These are phyloP conservation scores for Amphipyra berbera DNA, from an alignment of 2,888 invertebrate genomes.

Conservation along the genomic window DNA sequence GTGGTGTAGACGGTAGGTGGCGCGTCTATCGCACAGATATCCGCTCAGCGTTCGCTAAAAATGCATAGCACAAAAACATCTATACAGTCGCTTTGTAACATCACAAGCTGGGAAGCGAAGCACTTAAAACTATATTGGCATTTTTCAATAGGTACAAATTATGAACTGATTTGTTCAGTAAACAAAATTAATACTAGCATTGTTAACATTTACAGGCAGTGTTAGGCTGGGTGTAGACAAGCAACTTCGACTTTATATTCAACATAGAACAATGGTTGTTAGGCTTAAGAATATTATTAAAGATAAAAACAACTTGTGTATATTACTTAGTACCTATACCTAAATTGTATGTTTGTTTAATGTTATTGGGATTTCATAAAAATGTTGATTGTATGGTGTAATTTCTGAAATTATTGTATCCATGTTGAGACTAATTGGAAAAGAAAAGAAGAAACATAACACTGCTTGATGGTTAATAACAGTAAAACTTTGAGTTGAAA, in stretches of 20 bases:
- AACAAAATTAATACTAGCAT: slow-evolving; percentile 42
- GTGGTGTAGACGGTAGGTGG: slow-evolving; percentile 35
- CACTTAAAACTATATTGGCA: slow-evolving; percentile 64
- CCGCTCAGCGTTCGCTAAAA: slow-evolving; percentile 41
- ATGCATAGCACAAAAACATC: slow-evolving; percentile 46
- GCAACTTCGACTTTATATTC: slow-evolving; percentile 17
- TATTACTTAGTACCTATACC: too few relatives aligned
- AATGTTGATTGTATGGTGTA: too few relatives aligned
- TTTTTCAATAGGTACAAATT: slow-evolving; percentile 55
- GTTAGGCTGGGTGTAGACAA: slow-evolving; percentile 23
- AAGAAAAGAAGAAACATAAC: too few relatives aligned
- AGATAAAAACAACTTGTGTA: too few relatives aligned
- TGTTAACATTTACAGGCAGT: slow-evolving; percentile 49
- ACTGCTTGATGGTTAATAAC: too few relatives aligned
- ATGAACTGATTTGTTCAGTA: slow-evolving; percentile 42
- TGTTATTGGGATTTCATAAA: too few relatives aligned
- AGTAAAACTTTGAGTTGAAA: too few relatives aligned
- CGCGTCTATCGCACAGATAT: slow-evolving; percentile 13
- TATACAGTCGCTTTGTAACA: slow-evolving; percentile 54
- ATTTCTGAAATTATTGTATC: too few relatives aligned
- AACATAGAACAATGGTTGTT: slow-evolving; percentile 15
- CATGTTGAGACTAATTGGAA: too few relatives aligned
- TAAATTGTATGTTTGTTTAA: too few relatives aligned
- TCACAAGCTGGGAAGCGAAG: slow-evolving; percentile 59
- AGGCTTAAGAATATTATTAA: not conserved